A percentile compares a stretch with the other conserved stretches of the same genome.
Conservation (phyloP, 1,140 invertebrate species). For the Camponotus floridanus region DNA sequence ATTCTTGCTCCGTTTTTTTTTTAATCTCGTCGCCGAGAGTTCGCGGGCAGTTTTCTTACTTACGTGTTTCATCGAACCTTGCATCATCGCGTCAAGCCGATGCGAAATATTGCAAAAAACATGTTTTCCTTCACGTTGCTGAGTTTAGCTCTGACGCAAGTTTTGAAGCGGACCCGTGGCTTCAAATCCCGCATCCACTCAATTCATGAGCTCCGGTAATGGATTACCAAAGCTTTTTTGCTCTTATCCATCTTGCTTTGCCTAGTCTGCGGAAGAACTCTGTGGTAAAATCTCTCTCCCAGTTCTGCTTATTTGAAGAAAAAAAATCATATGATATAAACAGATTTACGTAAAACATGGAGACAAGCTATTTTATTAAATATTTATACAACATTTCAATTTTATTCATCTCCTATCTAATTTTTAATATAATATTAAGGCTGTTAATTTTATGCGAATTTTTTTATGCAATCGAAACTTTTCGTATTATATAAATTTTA, state of each 20-base stretch:
- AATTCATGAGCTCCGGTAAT: slow-evolving; percentile 37
- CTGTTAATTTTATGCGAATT: background rate
- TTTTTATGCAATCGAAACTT: background rate
- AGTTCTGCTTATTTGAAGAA: background rate
- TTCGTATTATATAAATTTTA: background rate
- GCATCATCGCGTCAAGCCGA: background rate
- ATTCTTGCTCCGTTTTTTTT: slow-evolving; percentile 8
- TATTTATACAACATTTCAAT: background rate
- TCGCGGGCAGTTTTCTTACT: slow-evolving; percentile 36
- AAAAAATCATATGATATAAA: background rate
- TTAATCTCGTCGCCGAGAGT: slow-evolving; percentile 13
- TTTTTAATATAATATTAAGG: background rate
- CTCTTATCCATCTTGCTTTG: slow-evolving; percentile 8
- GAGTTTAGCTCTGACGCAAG: slow-evolving; percentile 25
- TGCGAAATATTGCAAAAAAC: slow-evolving; percentile 27
- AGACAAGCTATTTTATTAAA: background rate
- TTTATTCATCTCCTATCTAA: background rate
- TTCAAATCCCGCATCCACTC: slow-evolving; percentile 25
- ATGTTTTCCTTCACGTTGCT: slow-evolving; percentile 1
- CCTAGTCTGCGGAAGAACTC: background rate
- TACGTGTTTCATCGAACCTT: slow-evolving; percentile 22
- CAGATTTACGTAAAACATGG: background rate
- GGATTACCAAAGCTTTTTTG: slow-evolving; percentile 47
- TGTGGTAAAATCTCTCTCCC: background rate
- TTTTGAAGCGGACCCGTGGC: slow-evolving; percentile 33